Conservation (phyloP, 1,140 invertebrate species). For the Drosophila pandora region DNA sequence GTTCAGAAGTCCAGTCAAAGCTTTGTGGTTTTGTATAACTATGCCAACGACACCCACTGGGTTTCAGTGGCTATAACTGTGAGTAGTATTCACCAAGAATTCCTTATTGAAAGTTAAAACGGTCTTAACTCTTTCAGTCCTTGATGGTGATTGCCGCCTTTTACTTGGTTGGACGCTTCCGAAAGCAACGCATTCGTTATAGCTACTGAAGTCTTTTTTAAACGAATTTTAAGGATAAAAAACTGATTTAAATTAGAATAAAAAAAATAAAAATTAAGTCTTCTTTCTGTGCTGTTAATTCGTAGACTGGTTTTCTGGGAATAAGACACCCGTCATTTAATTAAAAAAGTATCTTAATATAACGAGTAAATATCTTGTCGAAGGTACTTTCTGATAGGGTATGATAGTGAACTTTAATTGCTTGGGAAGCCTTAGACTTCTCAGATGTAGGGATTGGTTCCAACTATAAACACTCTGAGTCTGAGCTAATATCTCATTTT, state of each 20-base stretch:
- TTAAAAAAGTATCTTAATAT: too few relatives aligned
- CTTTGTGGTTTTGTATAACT: slow-evolving; percentile 48
- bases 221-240: neutral
- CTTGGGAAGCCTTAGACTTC: neutral
- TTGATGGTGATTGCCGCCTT: slow-evolving; percentile 63
- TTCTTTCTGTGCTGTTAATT: too few relatives aligned
- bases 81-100: neutral
- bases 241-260: neutral
- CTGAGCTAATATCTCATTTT: slow-evolving; percentile 26
- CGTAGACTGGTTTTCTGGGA: too few relatives aligned
- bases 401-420: neutral
- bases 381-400: neutral
- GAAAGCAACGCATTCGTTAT: slow-evolving; percentile 64
- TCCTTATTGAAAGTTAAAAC: neutral
- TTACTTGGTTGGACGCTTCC: slow-evolving; percentile 68
- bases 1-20: slow-evolving; percentile 47
- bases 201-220: slow-evolving; percentile 34
- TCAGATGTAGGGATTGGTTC: neutral
- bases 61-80: slow-evolving; percentile 51
- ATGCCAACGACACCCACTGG: slow-evolving; percentile 58
- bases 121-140: slow-evolving; percentile 36
- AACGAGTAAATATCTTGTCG: too few relatives aligned
- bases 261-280: neutral
- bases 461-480: slow-evolving; percentile 1
- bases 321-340: neutral